Evolutionary conservation across 1,140 invertebrate genomes (phyloP).

Genomic region (Camponotus vicinus): DNA sequence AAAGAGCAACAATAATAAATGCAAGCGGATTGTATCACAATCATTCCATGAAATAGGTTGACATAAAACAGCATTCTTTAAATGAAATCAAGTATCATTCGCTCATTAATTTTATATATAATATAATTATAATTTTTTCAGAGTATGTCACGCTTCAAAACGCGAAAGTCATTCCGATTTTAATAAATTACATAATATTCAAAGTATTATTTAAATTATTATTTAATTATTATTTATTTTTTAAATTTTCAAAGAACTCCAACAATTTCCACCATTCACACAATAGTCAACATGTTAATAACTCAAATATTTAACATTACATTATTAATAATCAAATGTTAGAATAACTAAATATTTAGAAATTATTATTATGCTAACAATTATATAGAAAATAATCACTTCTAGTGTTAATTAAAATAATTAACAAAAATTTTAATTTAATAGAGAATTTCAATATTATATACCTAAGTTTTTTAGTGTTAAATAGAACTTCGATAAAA

Average conservation of each 20-base stretch:
- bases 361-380: neutral
- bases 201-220: neutral
- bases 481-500: neutral
- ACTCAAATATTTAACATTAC: neutral
- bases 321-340: neutral
- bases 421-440: neutral
- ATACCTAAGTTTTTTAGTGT: neutral
- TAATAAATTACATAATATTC: neutral
- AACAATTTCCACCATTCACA: neutral
- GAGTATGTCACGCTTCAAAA: neutral
- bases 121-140: neutral
- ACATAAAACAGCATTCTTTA: neutral
- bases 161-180: neutral
- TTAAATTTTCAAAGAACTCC: neutral
- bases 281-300: neutral
- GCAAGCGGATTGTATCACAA: no score
- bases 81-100: neutral
- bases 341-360: neutral
- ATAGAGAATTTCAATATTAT: neutral
- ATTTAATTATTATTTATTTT: no score
- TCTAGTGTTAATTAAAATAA: neutral
- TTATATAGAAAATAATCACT: neutral
- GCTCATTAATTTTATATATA: neutral
- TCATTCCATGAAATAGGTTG: neutral
- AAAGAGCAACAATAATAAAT: conserved; percentile 14